Conservation (phyloP, 2,797 vertebrate species). For the Threskiornis aethiopicus region DNA sequence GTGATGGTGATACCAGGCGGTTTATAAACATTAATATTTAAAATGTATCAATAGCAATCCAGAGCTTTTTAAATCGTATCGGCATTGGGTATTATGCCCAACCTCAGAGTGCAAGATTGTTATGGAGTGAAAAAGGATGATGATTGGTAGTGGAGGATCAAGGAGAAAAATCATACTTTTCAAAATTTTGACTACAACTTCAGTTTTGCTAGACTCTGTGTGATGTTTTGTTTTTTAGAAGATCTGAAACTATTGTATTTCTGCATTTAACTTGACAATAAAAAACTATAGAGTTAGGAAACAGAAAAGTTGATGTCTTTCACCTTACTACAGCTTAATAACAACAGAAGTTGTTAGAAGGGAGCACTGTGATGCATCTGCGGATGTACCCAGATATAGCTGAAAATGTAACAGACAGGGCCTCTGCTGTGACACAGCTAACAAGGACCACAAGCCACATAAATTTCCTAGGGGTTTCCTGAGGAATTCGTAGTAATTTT, state of each 20-base stretch:
- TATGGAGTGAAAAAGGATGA: not conserved
- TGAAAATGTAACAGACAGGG: not conserved
- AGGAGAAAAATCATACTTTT: not conserved
- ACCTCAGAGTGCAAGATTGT: not conserved
- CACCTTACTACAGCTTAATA: not conserved
- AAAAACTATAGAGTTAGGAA: not conserved
- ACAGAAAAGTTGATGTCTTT: not conserved
- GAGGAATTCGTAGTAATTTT: not conserved
- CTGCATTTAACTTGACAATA: not conserved
- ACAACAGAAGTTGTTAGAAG: not conserved
- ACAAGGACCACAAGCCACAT: not conserved
- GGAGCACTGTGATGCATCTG: not conserved
- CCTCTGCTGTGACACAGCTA: not conserved
- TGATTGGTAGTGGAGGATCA: accelerated
- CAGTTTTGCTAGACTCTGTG: not conserved
- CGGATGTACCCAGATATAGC: accelerated
- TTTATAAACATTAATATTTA: not conserved
- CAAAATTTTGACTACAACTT: not conserved
- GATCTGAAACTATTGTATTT: not conserved
- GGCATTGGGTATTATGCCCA: not conserved
- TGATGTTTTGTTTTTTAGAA: not conserved
- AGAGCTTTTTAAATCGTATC: not conserved
- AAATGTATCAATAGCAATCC: not conserved
- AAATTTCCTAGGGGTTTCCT: not conserved
- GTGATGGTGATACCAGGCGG: not conserved